Base-by-base conservation (phyloP, 2,888 invertebrate species). In the Frankliniella intonsa region DNA sequence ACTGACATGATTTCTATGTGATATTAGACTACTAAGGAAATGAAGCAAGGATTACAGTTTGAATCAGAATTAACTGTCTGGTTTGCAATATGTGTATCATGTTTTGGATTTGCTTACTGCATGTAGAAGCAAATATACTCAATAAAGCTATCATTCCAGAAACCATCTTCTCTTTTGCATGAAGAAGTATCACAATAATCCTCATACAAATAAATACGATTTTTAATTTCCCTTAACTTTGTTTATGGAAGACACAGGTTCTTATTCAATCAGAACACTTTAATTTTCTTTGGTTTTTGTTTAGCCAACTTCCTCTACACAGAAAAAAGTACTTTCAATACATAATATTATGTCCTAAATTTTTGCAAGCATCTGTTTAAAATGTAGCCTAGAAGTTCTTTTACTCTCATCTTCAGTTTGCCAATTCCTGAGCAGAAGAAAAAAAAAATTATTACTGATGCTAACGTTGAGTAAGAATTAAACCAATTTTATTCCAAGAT, bases 211-310 rank as follows among this genome's bases (percentile, higher is more conserved):
- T 2, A 38, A 38, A 38, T 38, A 38, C 2, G 3, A 38, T n/a
- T n/a, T n/a, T n/a, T n/a, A n/a, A n/a, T 38, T 38, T 38, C 38
- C 38, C 38, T 3, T 38, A 38, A 5, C 2, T 38, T 38, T 38
- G 38, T 38, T 38, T 5, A 38, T 38, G 38, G 38, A 38, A 38
- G 5, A 38, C 38, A 38, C 38, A 38, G 38, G 2, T 38, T 5
- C 38, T 38, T 38, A 38, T 38, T 38, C 38, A 38, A 38, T 3
- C 38, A 38, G 38, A 62, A 7, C 17, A 62, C 62, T 83, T 84
- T 83, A 83, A 80, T 83, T 76, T 81, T 82, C 82, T 82, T 76
- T 83, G 80, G 83, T 82, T 83, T 87, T 87, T 87, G 87, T 55
- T 22, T 80, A 49, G 38, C 5, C 5, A 38, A 38, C 38, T 38